phyloP scores from a whole-genome alignment of 2,797 vertebrate species.

The Synaphobranchus kaupii region DNA sequence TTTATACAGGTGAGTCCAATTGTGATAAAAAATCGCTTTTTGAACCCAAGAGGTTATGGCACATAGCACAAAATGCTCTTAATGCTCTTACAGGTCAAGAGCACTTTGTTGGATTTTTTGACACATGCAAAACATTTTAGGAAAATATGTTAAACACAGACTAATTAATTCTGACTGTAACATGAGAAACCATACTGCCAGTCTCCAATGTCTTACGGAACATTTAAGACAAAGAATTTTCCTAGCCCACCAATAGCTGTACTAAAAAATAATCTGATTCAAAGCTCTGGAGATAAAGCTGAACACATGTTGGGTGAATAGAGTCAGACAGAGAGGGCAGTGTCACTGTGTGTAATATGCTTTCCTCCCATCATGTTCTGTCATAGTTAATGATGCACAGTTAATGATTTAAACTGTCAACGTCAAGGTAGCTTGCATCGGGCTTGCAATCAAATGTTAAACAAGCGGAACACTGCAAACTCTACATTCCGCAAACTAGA shows the following conservation, averaged over 20 bases:
- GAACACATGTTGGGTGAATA: neutral
- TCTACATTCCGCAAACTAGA: neutral
- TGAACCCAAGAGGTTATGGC: neutral
- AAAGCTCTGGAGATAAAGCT: constrained; percentile 10
- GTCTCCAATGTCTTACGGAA: neutral
- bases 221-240: neutral
- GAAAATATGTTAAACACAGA: neutral
- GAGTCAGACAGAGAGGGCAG: neutral
- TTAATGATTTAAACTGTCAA: constrained; percentile 15
- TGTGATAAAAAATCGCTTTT: too few species aligned
- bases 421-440: neutral
- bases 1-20: neutral
- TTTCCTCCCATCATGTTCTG: neutral
- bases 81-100: neutral
- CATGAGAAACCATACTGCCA: neutral
- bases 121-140: neutral
- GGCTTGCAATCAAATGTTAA: neutral
- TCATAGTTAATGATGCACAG: neutral
- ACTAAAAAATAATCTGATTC: constrained; percentile 2
- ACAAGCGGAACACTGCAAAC: neutral
- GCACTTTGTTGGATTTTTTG: neutral
- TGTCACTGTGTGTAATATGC: neutral
- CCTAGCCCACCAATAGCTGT: neutral
- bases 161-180: neutral
- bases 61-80: neutral